Percentiles rank a stretch among this genome's conserved stretches.
These are phyloP conservation scores for Dolichotis patagonum DNA, from an alignment of 2,113 vertebrate genomes.

Conservation along the genomic window DNA sequence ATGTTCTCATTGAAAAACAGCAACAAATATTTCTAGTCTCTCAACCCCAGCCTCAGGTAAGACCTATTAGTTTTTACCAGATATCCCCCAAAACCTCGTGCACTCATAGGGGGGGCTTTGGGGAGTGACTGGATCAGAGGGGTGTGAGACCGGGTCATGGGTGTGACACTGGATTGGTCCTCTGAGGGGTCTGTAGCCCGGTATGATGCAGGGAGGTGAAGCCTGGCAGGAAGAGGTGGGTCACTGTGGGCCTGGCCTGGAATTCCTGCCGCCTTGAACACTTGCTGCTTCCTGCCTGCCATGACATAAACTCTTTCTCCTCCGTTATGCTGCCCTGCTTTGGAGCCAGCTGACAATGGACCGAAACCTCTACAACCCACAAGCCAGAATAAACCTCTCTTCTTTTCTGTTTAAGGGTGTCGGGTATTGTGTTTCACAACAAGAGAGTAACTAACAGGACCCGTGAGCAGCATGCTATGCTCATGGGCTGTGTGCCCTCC, in stretches of 20 bases:
- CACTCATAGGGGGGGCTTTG: neutral
- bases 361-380: neutral
- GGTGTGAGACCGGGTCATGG: neutral
- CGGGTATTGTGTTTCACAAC: neutral
- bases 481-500: neutral
- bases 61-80: neutral
- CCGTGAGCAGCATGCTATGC: neutral
- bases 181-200: neutral
- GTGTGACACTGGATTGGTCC: neutral
- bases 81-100: neutral
- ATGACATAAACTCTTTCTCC: neutral
- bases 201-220: neutral
- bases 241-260: neutral
- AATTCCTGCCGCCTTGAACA: neutral
- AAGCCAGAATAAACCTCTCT: neutral
- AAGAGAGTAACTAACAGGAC: neutral
- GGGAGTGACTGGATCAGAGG: neutral
- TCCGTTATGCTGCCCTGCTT: neutral
- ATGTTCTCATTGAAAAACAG: neutral
- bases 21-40: neutral
- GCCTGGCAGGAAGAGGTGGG: neutral
- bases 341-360: neutral
- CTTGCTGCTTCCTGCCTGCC: neutral
- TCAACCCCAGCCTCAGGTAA: neutral
- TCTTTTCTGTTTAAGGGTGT: neutral